These are phyloP conservation scores for Lagopus muta DNA, from an alignment of 2,113 vertebrate species.

Conservation along the genomic window DNA sequence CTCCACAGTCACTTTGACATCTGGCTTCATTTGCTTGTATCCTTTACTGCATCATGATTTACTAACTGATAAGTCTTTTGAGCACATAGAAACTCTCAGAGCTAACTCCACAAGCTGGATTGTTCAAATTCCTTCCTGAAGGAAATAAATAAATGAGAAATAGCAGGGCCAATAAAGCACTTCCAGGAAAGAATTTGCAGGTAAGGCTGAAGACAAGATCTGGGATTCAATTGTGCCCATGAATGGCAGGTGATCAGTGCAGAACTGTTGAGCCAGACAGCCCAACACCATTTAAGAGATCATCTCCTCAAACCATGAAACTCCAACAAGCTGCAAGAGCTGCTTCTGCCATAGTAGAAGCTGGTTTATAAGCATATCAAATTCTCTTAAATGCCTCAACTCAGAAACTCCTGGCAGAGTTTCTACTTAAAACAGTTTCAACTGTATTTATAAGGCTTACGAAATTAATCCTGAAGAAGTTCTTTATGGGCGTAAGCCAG, in stretches of 20 bases:
- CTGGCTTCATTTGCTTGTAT: not conserved
- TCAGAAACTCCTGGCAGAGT: not conserved
- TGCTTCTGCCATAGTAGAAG: constrained; percentile 12
- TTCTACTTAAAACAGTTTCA: constrained; percentile 41
- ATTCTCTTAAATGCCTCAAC: constrained; percentile 44
- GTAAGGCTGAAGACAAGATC: not conserved
- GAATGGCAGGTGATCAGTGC: not conserved
- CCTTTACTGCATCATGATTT: not conserved
- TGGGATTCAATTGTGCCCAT: not conserved
- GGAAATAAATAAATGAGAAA: not conserved
- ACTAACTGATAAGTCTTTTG: not conserved
- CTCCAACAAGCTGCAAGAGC: constrained; percentile 1
- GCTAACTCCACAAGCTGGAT: not conserved
- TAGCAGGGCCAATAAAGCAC: not conserved
- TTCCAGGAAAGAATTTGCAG: constrained; percentile 26
- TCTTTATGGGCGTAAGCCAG: constrained; percentile 15
- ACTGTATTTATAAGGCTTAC: constrained; percentile 52
- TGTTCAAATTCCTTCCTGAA: constrained; percentile 22
- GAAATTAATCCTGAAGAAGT: constrained; percentile 53
- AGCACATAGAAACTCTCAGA: not conserved
- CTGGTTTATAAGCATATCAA: constrained; percentile 30
- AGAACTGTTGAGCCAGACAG: constrained; percentile 24
- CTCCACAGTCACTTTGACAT: not conserved
- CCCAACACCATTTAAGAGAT: not conserved
- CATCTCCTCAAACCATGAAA: constrained; percentile 33